These are phyloP conservation scores for Calonectris borealis DNA, from an alignment of 2,113 vertebrate species.

Conservation along the genomic window DNA sequence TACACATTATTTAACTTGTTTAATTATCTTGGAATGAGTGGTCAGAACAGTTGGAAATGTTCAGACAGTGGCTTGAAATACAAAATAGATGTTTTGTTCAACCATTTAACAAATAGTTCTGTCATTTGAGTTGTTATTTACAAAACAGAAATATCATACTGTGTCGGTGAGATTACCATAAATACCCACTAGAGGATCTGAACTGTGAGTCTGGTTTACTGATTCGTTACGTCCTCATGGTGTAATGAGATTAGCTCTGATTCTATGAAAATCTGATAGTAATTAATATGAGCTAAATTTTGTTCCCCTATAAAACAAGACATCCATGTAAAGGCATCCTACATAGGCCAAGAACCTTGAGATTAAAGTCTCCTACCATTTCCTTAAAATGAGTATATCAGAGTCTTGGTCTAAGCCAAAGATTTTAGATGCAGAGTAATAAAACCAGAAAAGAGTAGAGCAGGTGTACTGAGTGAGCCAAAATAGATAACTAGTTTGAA, in stretches of 20 bases:
- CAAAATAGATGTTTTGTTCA: background rate
- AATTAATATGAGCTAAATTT: background rate
- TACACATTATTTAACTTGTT: background rate
- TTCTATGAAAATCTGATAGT: background rate
- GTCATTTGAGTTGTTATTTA: background rate
- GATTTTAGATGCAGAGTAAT: background rate
- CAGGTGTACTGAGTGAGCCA: background rate
- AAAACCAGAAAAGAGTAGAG: background rate
- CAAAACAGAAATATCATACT: background rate
- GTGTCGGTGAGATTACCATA: accelerated
- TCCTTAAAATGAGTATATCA: background rate
- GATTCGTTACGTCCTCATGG: accelerated
- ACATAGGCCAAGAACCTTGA: background rate
- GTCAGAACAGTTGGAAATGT: background rate
- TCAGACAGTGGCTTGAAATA: background rate
- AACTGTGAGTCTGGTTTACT: background rate
- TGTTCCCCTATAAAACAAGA: accelerated
- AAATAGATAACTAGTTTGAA: background rate
- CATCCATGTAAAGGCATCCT: accelerated
- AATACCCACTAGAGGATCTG: background rate
- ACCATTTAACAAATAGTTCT: background rate
- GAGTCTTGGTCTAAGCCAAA: background rate
- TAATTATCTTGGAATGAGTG: accelerated
- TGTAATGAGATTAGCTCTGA: background rate
- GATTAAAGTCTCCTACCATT: background rate